Percentiles rank a stretch among this genome's conserved stretches.
These are phyloP conservation scores for Euzophera pinguis DNA, from an alignment of 2,888 invertebrate species.

Conservation along the genomic window DNA sequence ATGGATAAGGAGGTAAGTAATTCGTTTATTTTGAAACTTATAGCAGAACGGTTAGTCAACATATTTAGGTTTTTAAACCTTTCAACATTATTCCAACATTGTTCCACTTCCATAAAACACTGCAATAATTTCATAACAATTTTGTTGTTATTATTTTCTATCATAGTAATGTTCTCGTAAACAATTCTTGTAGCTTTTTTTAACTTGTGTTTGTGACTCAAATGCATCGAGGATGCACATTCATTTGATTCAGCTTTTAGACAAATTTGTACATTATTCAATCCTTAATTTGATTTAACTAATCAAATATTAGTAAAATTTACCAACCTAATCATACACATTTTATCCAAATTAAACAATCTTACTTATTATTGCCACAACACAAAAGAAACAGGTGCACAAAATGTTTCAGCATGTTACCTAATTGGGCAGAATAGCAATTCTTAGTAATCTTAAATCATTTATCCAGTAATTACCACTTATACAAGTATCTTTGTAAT, in stretches of 20 bases:
- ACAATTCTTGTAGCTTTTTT: background rate
- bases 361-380: background rate
- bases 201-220: background rate
- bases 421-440: background rate
- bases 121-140: background rate
- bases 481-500: background rate
- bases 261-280: background rate
- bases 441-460: background rate
- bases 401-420: background rate
- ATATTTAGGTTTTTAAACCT: background rate
- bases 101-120: background rate
- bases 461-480: background rate
- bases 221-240: constrained; percentile 1
- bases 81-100: background rate
- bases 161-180: no score
- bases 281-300: no score
- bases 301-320: no score
- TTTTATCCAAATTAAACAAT: no score
- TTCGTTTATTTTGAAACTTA: constrained; percentile 20
- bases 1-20: constrained; percentile 19
- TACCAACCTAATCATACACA: no score
- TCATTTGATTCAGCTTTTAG: background rate
- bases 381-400: background rate
- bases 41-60: background rate
- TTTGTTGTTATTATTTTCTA: no score